Percentiles rank a stretch among this genome's conserved stretches.
Evolutionary conservation across 2,888 invertebrate species (phyloP).

Genomic region (Harpagoxenus sublaevis): DNA sequence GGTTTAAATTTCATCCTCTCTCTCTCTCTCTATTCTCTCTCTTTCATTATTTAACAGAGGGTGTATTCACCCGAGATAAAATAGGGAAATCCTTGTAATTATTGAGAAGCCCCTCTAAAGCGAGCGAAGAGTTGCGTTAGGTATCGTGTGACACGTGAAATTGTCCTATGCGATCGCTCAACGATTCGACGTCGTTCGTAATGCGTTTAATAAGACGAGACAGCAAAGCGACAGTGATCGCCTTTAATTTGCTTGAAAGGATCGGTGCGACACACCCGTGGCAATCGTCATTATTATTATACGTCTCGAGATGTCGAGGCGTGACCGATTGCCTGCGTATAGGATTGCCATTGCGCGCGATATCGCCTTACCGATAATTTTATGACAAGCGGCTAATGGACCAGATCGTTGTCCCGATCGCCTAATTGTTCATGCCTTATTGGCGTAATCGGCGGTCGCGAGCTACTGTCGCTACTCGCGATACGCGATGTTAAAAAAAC

Average conservation of each 20-base stretch:
- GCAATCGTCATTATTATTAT: constrained; percentile 76
- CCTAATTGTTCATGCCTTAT: constrained; percentile 47
- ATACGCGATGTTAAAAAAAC: constrained; percentile 42
- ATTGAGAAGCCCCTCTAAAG: neutral
- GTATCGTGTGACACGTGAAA: constrained; percentile 11
- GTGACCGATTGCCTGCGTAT: constrained; percentile 81
- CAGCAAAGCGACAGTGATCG: constrained; percentile 50
- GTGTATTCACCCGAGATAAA: neutral
- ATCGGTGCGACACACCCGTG: constrained; percentile 74
- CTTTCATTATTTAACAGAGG: too few species aligned
- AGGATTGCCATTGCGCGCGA: constrained; percentile 67
- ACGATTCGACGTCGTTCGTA: neutral
- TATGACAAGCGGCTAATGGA: constrained; percentile 67
- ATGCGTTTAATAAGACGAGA: constrained; percentile 23
- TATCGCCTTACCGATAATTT: constrained; percentile 78
- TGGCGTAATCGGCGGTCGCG: constrained; percentile 23
- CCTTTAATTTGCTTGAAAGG: constrained; percentile 57
- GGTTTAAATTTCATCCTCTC: too few species aligned
- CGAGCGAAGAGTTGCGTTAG: neutral
- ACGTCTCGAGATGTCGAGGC: constrained; percentile 78
- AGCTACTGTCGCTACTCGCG: neutral
- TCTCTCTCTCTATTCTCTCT: too few species aligned
- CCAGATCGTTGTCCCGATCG: constrained; percentile 67
- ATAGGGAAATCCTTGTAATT: neutral
- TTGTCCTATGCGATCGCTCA: constrained; percentile 6